These are phyloP conservation scores for Garra rufa DNA, from an alignment of 2,113 vertebrate genomes.

Conservation along the genomic window DNA sequence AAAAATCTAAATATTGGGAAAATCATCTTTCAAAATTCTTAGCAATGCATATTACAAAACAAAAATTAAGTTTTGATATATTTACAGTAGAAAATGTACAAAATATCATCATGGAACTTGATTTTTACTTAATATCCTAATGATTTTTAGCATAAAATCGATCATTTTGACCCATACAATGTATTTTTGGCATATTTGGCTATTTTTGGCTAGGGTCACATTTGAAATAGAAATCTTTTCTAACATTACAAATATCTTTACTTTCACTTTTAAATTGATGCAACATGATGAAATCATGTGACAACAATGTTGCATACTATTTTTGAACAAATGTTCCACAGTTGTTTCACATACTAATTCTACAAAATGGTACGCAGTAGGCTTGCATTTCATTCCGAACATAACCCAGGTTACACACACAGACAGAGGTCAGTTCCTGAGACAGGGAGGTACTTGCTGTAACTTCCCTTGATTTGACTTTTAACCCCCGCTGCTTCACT, in stretches of 20 bases:
- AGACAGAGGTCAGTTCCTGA: constrained; percentile 45
- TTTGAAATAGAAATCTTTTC: neutral
- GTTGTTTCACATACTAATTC: neutral
- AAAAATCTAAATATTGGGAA: too few relatives aligned
- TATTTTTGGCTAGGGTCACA: too few relatives aligned
- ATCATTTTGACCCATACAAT: too few relatives aligned
- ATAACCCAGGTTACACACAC: neutral
- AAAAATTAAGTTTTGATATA: too few relatives aligned
- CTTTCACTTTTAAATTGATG: neutral
- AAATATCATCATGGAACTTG: too few relatives aligned
- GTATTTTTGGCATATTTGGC: too few relatives aligned
- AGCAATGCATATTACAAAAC: too few relatives aligned
- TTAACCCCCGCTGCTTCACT: constrained; percentile 51
- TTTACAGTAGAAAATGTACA: too few relatives aligned
- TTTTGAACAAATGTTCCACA: neutral
- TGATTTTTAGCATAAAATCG: too few relatives aligned
- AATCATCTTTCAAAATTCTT: too few relatives aligned
- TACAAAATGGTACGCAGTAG: neutral
- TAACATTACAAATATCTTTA: neutral
- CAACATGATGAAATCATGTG: neutral
- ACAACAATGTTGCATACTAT: neutral
- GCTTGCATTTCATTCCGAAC: neutral
- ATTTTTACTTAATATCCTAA: too few relatives aligned
- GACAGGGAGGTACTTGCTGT: constrained; percentile 68
- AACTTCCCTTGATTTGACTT: constrained; percentile 67